These are phyloP conservation scores for Lycaena phlaeas DNA, from an alignment of 2,888 invertebrate genomes.

Conservation along the genomic window DNA sequence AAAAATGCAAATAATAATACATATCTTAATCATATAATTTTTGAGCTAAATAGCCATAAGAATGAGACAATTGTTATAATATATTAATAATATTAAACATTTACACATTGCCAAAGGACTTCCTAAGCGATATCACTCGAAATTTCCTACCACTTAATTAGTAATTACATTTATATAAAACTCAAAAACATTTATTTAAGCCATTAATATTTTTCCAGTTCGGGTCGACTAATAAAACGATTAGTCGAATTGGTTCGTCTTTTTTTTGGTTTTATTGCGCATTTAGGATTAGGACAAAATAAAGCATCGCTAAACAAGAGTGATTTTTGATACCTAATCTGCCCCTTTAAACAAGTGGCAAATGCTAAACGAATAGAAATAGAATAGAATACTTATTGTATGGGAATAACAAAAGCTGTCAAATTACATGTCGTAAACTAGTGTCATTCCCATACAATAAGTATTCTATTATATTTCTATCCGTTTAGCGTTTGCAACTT, in stretches of 20 bases:
- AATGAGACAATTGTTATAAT: slow-evolving; percentile 41
- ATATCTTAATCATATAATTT: too few relatives aligned
- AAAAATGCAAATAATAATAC: slow-evolving; percentile 1
- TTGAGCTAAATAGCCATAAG: slow-evolving; percentile 16
- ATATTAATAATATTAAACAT: slow-evolving; percentile 61
- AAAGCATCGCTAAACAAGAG: not conserved
- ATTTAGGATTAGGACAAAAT: not conserved
- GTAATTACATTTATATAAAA: slow-evolving; percentile 13
- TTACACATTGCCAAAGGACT: slow-evolving; percentile 57
- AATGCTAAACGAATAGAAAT: too few relatives aligned
- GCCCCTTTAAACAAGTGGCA: too few relatives aligned
- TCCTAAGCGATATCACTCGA: slow-evolving; percentile 49
- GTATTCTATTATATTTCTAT: too few relatives aligned
- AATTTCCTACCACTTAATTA: slow-evolving; percentile 31
- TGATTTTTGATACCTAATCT: not conserved
- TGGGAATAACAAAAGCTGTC: too few relatives aligned
- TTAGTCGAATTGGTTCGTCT: not conserved
- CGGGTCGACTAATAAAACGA: slow-evolving; percentile 3
- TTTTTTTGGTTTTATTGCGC: not conserved
- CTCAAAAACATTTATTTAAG: slow-evolving; percentile 13
- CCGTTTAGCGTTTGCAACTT: too few relatives aligned
- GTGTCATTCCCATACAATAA: too few relatives aligned
- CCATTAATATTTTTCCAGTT: slow-evolving; percentile 10
- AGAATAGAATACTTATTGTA: too few relatives aligned
- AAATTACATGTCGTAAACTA: too few relatives aligned